Percentiles rank a stretch among this genome's conserved stretches.
These are phyloP conservation scores for Amphiprion percula DNA, from an alignment of 2,113 vertebrate genomes.

Conservation along the genomic window DNA sequence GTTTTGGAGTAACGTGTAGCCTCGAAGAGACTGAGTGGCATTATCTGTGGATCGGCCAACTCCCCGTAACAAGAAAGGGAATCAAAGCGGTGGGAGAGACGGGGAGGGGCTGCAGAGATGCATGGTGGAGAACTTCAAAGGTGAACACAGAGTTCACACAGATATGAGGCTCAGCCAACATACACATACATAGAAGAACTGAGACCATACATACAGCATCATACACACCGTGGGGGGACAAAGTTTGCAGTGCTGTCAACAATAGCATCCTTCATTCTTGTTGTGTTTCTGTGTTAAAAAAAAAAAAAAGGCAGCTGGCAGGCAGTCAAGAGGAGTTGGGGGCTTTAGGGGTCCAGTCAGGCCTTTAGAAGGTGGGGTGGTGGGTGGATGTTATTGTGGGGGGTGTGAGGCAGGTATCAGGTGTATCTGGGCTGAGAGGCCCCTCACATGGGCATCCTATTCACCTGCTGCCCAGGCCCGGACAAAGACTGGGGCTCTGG, in stretches of 20 bases:
- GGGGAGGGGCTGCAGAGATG: conserved; percentile 54
- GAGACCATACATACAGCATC: conserved; percentile 57
- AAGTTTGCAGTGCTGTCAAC: conserved; percentile 57
- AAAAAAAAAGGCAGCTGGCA: conserved; percentile 65
- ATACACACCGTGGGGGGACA: conserved; percentile 32
- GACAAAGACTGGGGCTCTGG: conserved; percentile 70
- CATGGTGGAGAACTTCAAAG: conserved; percentile 73
- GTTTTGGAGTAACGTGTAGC: conserved; percentile 9
- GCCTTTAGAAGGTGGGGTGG: conserved; percentile 27
- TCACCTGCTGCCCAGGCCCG: conserved; percentile 63
- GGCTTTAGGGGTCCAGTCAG: conserved; percentile 56
- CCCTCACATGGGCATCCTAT: conserved; percentile 74
- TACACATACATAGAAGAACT: conserved; percentile 41
- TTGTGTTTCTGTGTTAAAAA: conserved; percentile 24
- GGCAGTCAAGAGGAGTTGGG: conserved; percentile 39
- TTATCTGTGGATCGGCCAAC: conserved; percentile 69
- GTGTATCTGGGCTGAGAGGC: conserved; percentile 74
- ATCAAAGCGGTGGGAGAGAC: conserved; percentile 64
- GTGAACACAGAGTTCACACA: conserved; percentile 74
- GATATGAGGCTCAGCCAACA: conserved; percentile 70
- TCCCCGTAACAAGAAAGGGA: conserved; percentile 63
- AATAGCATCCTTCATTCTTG: conserved; percentile 70
- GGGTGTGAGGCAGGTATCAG: conserved; percentile 70
- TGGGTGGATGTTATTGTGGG: conserved; percentile 48
- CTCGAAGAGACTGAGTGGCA: conserved; percentile 34